Conservation (phyloP, 2,797 vertebrate genomes). For the Semaprochilodus insignis region DNA sequence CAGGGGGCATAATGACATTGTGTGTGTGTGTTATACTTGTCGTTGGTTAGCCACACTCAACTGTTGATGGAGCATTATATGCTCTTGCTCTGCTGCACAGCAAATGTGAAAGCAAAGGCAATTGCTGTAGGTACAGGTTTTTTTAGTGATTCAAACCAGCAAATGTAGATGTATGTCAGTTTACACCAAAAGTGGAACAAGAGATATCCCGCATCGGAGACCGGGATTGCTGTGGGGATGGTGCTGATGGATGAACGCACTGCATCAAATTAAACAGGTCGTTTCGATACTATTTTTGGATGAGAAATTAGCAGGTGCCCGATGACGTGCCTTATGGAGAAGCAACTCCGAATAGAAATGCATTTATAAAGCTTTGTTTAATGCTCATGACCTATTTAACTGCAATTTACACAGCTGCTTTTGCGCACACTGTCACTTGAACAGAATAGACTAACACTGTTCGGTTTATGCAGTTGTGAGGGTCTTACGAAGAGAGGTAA, state of each 20-base stretch:
- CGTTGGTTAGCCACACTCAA: conserved; percentile 1
- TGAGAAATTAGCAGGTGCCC: conserved; percentile 61
- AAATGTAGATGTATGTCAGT: conserved; percentile 8
- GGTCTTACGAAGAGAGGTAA: conserved; percentile 1
- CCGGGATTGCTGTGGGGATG: conserved; percentile 50
- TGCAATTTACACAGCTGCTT: conserved; percentile 56
- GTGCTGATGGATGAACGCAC: conserved; percentile 57
- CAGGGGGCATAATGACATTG: conserved; percentile 36
- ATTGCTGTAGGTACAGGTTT: background rate
- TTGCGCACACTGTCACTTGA: conserved; percentile 36
- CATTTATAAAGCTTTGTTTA: conserved; percentile 62
- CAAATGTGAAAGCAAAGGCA: background rate
- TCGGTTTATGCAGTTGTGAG: conserved; percentile 18
- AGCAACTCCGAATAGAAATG: conserved; percentile 51
- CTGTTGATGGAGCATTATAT: background rate
- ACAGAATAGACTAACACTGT: conserved; percentile 36
- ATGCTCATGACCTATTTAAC: conserved; percentile 62
- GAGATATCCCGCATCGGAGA: conserved; percentile 29
- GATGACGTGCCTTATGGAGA: conserved; percentile 55
- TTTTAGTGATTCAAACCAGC: background rate
- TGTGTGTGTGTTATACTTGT: conserved; percentile 13
- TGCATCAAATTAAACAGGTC: conserved; percentile 61
- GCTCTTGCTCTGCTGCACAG: background rate
- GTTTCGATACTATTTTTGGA: conserved; percentile 57
- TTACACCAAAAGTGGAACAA: conserved; percentile 46